These are phyloP conservation scores for Eristalis arbustorum DNA, from an alignment of 2,888 invertebrate genomes.

Conservation along the genomic window DNA sequence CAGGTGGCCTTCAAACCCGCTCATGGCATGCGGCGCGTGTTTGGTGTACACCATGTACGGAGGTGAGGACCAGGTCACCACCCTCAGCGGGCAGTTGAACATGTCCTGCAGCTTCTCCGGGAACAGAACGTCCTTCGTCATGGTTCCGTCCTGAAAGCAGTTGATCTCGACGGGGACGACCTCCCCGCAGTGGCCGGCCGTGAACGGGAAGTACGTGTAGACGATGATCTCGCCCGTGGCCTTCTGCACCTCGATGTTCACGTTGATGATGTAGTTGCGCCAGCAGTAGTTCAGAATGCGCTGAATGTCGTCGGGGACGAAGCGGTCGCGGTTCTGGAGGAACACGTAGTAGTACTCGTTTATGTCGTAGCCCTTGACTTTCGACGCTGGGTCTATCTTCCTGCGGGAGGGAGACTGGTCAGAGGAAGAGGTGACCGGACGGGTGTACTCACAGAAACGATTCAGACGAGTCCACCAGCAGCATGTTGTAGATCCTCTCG, in stretches of 20 bases:
- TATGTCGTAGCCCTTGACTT: slow-evolving; percentile 72
- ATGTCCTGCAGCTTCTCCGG: slow-evolving; percentile 73
- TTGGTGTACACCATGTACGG: slow-evolving; percentile 26
- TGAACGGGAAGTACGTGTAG: slow-evolving; percentile 75
- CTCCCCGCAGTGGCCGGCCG: slow-evolving; percentile 62
- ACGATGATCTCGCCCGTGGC: slow-evolving; percentile 72
- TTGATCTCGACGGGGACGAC: slow-evolving; percentile 70
- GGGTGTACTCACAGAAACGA: slow-evolving; percentile 72
- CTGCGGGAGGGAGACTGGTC: not conserved
- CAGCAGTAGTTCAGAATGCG: slow-evolving; percentile 74
- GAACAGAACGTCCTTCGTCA: slow-evolving; percentile 71
- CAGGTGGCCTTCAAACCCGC: slow-evolving; percentile 72
- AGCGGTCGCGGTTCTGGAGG: slow-evolving; percentile 72
- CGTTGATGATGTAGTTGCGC: slow-evolving; percentile 74
- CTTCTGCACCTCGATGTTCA: slow-evolving; percentile 74
- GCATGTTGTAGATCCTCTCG: slow-evolving; percentile 69
- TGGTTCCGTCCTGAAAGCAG: slow-evolving; percentile 62
- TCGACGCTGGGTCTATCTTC: slow-evolving; percentile 29
- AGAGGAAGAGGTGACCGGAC: not conserved
- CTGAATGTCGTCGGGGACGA: slow-evolving; percentile 71
- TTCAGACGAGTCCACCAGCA: slow-evolving; percentile 74
- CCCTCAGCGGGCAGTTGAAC: not conserved
- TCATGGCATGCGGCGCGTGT: not conserved
- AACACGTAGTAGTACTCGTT: slow-evolving; percentile 75
- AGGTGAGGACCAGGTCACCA: not conserved